A percentile compares a stretch with the other conserved stretches of the same genome.
phyloP scores from a whole-genome alignment of 2,797 vertebrate species.

The Dicrostonyx torquatus region DNA sequence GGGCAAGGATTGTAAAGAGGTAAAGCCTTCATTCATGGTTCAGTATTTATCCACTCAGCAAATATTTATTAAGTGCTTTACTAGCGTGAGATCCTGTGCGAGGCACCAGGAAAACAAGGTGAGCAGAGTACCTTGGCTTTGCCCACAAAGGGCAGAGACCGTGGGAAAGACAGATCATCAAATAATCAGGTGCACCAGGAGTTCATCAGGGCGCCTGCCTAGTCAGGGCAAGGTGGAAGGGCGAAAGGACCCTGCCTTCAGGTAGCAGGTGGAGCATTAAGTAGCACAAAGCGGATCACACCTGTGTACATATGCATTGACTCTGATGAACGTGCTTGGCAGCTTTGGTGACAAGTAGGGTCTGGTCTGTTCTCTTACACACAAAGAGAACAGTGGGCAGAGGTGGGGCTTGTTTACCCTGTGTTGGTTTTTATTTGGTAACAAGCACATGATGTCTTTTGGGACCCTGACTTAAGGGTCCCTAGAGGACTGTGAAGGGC shows the following conservation, averaged over 20 bases:
- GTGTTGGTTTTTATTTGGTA: not conserved
- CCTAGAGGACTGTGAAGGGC: not conserved
- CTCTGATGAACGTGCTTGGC: not conserved
- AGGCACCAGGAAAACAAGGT: slow-evolving; percentile 47
- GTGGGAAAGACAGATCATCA: slow-evolving; percentile 56
- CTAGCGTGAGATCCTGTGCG: slow-evolving; percentile 23
- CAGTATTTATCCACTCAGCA: slow-evolving; percentile 71
- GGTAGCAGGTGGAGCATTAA: not conserved
- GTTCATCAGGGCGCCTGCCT: not conserved
- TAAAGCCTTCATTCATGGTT: slow-evolving; percentile 54
- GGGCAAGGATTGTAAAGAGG: slow-evolving; percentile 38
- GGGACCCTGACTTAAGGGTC: not conserved
- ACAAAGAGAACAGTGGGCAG: not conserved
- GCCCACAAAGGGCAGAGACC: slow-evolving; percentile 6
- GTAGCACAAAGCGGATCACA: not conserved
- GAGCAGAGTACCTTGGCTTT: slow-evolving; percentile 6
- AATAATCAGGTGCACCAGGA: not conserved
- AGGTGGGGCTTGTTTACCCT: not conserved
- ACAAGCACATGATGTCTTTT: not conserved
- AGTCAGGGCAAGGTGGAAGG: not conserved
- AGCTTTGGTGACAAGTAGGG: not conserved
- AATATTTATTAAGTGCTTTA: slow-evolving; percentile 75
- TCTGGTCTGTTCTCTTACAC: not conserved
- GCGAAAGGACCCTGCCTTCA: not conserved
- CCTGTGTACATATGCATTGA: not conserved